A percentile compares a stretch with the other conserved stretches of the same genome.
phyloP scores from a whole-genome alignment of 2,888 invertebrate genomes.

The Lottia gigantea region DNA sequence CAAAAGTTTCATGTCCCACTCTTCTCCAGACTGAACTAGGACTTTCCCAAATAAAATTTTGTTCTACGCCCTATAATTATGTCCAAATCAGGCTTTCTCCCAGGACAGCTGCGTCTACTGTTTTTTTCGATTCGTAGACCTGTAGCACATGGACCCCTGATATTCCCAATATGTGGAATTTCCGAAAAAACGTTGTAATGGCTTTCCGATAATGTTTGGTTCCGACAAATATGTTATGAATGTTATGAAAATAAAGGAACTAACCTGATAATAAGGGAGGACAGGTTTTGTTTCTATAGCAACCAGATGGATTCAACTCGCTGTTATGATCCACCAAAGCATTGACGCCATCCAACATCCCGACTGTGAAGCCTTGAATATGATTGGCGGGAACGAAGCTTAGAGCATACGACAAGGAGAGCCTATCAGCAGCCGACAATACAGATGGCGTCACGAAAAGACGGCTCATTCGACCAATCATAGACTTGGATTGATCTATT shows the following conservation, averaged over 20 bases:
- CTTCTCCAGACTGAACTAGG: too few species aligned
- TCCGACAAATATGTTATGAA: too few species aligned
- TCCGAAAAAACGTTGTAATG: too few species aligned
- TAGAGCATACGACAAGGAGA: slow-evolving; percentile 21
- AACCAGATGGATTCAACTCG: slow-evolving; percentile 26
- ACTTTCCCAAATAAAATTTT: too few species aligned
- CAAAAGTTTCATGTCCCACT: too few species aligned
- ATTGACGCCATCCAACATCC: slow-evolving; percentile 27
- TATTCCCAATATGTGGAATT: too few species aligned
- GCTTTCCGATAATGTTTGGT: too few species aligned
- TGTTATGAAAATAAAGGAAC: background rate
- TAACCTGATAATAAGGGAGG: background rate
- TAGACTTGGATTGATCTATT: slow-evolving; percentile 27
- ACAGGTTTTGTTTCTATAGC: slow-evolving; percentile 25
- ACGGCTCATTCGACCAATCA: slow-evolving; percentile 42
- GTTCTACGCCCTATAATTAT: too few species aligned
- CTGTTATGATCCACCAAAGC: slow-evolving; percentile 34
- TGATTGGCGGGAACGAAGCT: slow-evolving; percentile 21
- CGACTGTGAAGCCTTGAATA: slow-evolving; percentile 25
- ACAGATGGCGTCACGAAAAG: slow-evolving; percentile 31
- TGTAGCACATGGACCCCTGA: slow-evolving; percentile 23
- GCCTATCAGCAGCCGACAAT: slow-evolving; percentile 29
- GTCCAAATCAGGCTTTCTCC: background rate
- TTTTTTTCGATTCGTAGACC: slow-evolving; percentile 21
- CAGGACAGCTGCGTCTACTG: slow-evolving; percentile 10